A percentile compares a stretch with the other conserved stretches of the same genome.
Conservation (phyloP, 2,888 invertebrate genomes). For the Stomorhina lunata region DNA sequence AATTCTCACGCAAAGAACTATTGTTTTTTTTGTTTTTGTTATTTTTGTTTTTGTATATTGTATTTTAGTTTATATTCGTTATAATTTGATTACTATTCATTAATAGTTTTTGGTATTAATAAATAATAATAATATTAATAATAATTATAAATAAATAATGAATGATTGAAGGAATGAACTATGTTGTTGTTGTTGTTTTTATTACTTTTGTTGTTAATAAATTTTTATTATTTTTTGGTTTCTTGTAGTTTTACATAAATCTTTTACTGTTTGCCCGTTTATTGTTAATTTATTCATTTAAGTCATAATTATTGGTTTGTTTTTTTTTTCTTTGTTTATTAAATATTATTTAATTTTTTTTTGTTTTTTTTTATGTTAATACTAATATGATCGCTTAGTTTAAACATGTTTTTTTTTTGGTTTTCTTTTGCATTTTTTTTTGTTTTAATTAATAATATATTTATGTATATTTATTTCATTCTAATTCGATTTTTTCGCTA, state of each 20-base stretch:
- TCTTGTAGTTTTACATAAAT: constrained; percentile 53
- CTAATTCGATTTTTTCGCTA: constrained; percentile 69
- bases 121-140: constrained; percentile 57
- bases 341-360: constrained; percentile 19
- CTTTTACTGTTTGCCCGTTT: constrained; percentile 54
- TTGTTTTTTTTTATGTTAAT: constrained; percentile 39
- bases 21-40: constrained; percentile 68
- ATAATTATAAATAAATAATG: constrained; percentile 59
- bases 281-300: constrained; percentile 45
- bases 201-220: no score
- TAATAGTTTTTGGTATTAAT: constrained; percentile 57
- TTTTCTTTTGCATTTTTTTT: constrained; percentile 29
- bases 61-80: constrained; percentile 60
- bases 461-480: constrained; percentile 66
- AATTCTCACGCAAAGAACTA: constrained; percentile 80
- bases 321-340: constrained; percentile 27
- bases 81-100: constrained; percentile 63
- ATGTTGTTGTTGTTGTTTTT: constrained; percentile 24
- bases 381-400: constrained; percentile 46
- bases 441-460: constrained; percentile 50
- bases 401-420: constrained; percentile 32
- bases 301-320: constrained; percentile 39
- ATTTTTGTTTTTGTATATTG: constrained; percentile 50
- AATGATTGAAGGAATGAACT: constrained; percentile 62
- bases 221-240: constrained; percentile 39